Percentiles rank a stretch among this genome's conserved stretches.
Evolutionary conservation across 2,797 vertebrate species (phyloP).

Genomic region (Parauchenoglanis ngamensis): DNA sequence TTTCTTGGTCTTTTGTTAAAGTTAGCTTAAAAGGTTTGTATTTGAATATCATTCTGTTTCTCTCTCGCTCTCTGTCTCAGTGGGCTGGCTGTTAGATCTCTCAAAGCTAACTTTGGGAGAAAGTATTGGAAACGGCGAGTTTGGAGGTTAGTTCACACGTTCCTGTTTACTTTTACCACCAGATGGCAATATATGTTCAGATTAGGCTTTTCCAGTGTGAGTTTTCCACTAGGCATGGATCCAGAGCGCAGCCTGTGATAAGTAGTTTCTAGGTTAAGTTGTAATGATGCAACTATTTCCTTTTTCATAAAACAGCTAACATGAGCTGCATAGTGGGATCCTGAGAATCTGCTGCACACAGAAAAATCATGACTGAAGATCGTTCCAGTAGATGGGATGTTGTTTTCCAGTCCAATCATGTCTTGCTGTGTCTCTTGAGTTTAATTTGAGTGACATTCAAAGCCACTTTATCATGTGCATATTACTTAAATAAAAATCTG

Average conservation of each 20-base stretch:
- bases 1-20: not conserved
- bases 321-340: not conserved
- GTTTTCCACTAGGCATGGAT: no score
- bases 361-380: not conserved
- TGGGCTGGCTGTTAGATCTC: constrained; percentile 87
- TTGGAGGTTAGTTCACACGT: constrained; percentile 78
- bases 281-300: not conserved
- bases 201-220: not conserved
- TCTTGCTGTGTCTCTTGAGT: not conserved
- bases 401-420: not conserved
- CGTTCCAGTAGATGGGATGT: no score
- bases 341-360: not conserved
- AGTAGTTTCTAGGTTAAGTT: not conserved
- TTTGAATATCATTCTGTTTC: not conserved
- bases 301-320: not conserved
- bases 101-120: constrained; percentile 79
- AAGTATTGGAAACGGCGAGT: constrained; percentile 87
- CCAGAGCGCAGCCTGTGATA: not conserved
- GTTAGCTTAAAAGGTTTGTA: not conserved
- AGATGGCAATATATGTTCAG: not conserved
- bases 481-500: not conserved
- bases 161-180: not conserved
- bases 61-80: constrained; percentile 64
- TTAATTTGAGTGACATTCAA: not conserved
- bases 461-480: not conserved